Base-by-base conservation (phyloP, 2,888 invertebrate species). In the Sinentomon sp. region DNA sequence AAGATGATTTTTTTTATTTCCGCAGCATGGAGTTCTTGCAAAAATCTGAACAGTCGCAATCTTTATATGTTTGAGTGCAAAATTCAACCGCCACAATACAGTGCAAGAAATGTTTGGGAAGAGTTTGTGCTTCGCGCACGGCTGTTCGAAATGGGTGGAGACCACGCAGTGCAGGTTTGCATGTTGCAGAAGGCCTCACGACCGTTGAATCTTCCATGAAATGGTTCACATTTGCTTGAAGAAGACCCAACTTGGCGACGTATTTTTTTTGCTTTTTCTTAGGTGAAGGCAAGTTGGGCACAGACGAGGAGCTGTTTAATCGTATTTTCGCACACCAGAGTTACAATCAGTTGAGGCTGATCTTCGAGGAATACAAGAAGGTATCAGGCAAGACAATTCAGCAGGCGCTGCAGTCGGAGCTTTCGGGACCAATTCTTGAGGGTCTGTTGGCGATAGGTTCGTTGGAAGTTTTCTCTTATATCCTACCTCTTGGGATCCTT, bases 311-410 rank as follows among this genome's bases (percentile, higher is more conserved):
- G 45, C 60, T 66, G 3, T 73, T 76, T 46, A 68, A 70, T 41
- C 61, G 62, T 45, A 65, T 73, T 42, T 54, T 76, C 48, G 68
- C 69, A 0, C 68, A 73, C 46, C 68, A 70, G 50, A 73, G 72
- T 46, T 74, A 68, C 48, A 62, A 61, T 0, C 76, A 76, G 50
- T 54, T 75, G 42, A 58, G 63, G 2, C 54, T 63, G 34, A 59
- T 70, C 30, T 71, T 71, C 50, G 68, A 72, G 43, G 71, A 67
- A 48, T 77, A 77, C 53, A 67, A 69, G 53, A 60, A 62, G 37
- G 51, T 75, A 7, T 61, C 72, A 2, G 73, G 73, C 0, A 64
- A 66, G 47, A 69, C 71, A 39, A 64, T 73, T 43, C 68, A 70
- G 50, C 68, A 72, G 46, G 69, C 71, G 31, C 61, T 73, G 48